Evolutionary conservation across 2,797 vertebrate species (phyloP), one percentile per base, ranked within the genome.

Genomic region (Alfaro cultratus): DNA sequence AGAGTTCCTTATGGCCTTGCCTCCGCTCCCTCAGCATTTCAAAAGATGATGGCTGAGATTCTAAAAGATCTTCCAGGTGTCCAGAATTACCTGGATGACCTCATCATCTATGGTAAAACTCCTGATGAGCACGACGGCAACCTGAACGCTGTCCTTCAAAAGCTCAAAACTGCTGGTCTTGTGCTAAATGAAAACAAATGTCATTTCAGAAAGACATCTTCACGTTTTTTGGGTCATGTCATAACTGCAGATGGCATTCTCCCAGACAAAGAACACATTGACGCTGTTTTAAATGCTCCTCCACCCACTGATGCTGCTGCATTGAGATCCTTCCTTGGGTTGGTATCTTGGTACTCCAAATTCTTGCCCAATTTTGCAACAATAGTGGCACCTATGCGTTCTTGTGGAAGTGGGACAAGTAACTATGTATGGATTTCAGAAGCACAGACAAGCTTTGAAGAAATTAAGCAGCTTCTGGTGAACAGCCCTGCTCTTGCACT

Each of bases 151-250:
- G n/a, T n/a, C n/a, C n/a, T n/a, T n/a, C n/a, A n/a, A n/a, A n/a
- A n/a, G n/a, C n/a, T n/a, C n/a, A n/a, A n/a, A n/a, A 51, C n/a
- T 18, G 16, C 29, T 34, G 45, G 45, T 1, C 36, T 41, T 26
- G 34, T 55, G 34, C 73, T 74, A 3, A 74, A 74, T 26, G 34
- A 55, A 13, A 41, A 39, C 21, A 53, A 74, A 57, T 74, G 73
- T 18, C 36, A 41, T 12, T 74, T 74, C 23, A 41, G 51, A 6
- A 55, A 29, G 11, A 15, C 36, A 4, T 41, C 34, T 1, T 26
- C 43, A 41, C 26, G 1, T 3, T 57, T 57, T 6, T 4, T 74
- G 5, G 51, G 73, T 9, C 51, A 74, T 29, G 6, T n/a, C 12
- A 16, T 75, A 2, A 75, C 36, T 0, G 51, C 73, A 29, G 26